These are phyloP conservation scores for Rallus limicola DNA, from an alignment of 2,113 vertebrate species.

Conservation along the genomic window DNA sequence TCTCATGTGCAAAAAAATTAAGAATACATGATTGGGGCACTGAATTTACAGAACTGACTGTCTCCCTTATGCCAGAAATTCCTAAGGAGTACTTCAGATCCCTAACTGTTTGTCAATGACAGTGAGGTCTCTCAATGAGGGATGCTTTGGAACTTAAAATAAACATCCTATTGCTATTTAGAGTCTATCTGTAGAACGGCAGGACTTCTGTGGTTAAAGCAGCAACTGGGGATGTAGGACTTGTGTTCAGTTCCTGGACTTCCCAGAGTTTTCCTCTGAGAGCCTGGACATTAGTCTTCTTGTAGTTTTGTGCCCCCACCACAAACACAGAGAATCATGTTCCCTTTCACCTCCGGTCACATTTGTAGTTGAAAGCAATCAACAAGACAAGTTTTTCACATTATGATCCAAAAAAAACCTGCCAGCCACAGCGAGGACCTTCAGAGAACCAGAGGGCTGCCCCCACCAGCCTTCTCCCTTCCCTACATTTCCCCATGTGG, in stretches of 20 bases:
- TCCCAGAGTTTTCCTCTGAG: neutral
- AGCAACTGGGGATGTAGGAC: neutral
- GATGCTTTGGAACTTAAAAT: constrained; percentile 8
- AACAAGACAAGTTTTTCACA: neutral
- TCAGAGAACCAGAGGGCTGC: neutral
- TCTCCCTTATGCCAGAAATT: neutral
- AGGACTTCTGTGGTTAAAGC: constrained; percentile 22
- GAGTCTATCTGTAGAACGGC: neutral
- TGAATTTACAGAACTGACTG: neutral
- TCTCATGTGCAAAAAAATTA: neutral
- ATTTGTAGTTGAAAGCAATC: neutral
- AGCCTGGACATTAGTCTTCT: neutral
- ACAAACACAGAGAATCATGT: neutral
- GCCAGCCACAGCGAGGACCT: neutral
- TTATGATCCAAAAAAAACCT: neutral
- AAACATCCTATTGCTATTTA: neutral
- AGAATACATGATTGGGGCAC: neutral
- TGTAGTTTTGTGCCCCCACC: neutral
- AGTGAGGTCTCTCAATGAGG: neutral
- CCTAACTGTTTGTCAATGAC: neutral
- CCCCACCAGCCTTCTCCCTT: neutral
- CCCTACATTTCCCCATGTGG: neutral
- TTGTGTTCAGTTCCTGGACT: neutral
- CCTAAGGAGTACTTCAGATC: neutral
- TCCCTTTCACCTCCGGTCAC: neutral